Evolutionary conservation across 2,113 vertebrate species (phyloP).

Genomic region (Istiophorus platypterus): DNA sequence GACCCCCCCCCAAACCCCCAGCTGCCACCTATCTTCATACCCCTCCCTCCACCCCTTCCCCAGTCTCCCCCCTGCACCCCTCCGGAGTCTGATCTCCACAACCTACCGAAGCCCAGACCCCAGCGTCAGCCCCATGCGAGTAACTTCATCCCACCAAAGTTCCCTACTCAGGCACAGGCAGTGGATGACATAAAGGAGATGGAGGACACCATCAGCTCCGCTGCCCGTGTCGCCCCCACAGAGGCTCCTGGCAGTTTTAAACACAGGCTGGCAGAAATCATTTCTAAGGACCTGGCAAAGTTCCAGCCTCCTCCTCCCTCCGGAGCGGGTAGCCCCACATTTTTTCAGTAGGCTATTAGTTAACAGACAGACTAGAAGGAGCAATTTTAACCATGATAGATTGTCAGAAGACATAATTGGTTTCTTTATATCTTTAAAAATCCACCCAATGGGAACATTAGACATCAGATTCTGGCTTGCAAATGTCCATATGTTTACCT

Average conservation of each 20-base stretch:
- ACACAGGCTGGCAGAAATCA: slow-evolving; percentile 80
- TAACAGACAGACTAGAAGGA: slow-evolving; percentile 45
- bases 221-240: slow-evolving; percentile 21
- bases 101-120: slow-evolving; percentile 14
- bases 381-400: slow-evolving; percentile 56
- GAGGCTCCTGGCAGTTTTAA: slow-evolving; percentile 78
- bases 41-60: not conserved
- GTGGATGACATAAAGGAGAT: slow-evolving; percentile 33
- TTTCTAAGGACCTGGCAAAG: slow-evolving; percentile 80
- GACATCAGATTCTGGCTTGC: slow-evolving; percentile 14
- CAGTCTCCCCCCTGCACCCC: not conserved
- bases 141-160: slow-evolving; percentile 20
- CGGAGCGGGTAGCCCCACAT: slow-evolving; percentile 38
- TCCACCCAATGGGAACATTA: slow-evolving; percentile 17
- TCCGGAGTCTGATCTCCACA: not conserved
- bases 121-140: slow-evolving; percentile 23
- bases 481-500: slow-evolving; percentile 35
- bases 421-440: slow-evolving; percentile 45
- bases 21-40: not conserved
- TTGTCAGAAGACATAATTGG: slow-evolving; percentile 52
- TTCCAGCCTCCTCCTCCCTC: slow-evolving; percentile 54
- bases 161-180: slow-evolving; percentile 31
- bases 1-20: not conserved
- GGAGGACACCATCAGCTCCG: slow-evolving; percentile 46
- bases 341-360: slow-evolving; percentile 57